A percentile compares a stretch with the other conserved stretches of the same genome.
phyloP scores from a whole-genome alignment of 2,888 invertebrate species.

The Ryuthela nishihirai region DNA sequence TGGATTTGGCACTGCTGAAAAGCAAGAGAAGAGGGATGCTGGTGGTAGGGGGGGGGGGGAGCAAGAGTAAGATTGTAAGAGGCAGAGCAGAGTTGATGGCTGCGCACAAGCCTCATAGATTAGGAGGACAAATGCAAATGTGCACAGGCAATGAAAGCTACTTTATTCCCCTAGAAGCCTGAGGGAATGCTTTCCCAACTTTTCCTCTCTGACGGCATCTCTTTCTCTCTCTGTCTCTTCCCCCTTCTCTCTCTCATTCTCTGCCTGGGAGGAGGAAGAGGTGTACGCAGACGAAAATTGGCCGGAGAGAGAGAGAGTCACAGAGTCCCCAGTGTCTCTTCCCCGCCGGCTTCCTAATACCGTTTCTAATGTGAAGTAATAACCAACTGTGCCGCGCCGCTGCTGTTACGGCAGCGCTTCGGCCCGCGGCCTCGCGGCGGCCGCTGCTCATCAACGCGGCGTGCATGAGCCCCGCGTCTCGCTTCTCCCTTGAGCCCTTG shows the following conservation, averaged over 20 bases:
- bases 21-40: no score
- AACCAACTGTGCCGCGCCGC: conserved; percentile 35
- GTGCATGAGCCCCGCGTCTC: conserved; percentile 8
- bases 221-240: conserved; percentile 8
- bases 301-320: no score
- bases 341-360: conserved; percentile 30
- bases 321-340: conserved; percentile 18
- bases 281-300: conserved; percentile 37
- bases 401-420: conserved; percentile 6
- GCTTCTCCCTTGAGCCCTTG: conserved; percentile 15
- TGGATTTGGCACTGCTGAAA: no score
- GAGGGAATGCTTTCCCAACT: conserved; percentile 34
- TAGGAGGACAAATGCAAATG: conserved; percentile 37
- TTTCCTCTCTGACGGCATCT: conserved; percentile 18
- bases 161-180: conserved; percentile 27
- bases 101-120: conserved; percentile 23
- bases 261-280: conserved; percentile 9
- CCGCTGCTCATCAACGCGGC: conserved; percentile 30
- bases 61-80: no score
- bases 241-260: background rate
- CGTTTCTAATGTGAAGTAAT: conserved; percentile 39
- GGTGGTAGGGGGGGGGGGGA: no score
- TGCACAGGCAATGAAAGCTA: conserved; percentile 35
- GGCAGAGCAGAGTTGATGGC: conserved; percentile 10
- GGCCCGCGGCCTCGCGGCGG: conserved; percentile 25